Base-by-base conservation (phyloP, 2,113 vertebrate genomes). In the Mirza zaza region DNA sequence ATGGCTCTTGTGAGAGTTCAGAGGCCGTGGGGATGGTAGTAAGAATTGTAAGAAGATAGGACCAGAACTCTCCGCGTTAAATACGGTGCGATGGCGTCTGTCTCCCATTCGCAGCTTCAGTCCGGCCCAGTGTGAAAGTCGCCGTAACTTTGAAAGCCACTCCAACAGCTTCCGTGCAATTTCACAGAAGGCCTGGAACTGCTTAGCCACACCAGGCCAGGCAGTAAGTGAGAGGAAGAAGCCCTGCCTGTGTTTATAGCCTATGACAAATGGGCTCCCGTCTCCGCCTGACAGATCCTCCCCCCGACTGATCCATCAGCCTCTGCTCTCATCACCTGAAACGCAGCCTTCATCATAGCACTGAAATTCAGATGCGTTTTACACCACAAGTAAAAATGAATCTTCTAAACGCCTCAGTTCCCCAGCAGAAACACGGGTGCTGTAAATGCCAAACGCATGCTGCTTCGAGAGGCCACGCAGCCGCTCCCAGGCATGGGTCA, bases 341-440 rank as follows among this genome's bases (percentile, higher is more conserved):
- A 34, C 27, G 29, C 36, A 14, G n/a, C 63, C 92, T 90, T 97
- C 81, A 76, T 95, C 70, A 94, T 2, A 61, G 71, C 77, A 29
- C 13, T 57, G 94, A 70, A 88, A 97, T 94, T 92, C 96, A 93
- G 92, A 76, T 76, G 94, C 90, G 87, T 92, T 79, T 88, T 79
- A 71, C 15, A 75, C 23, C 70, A 86, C 92, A 96, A 76, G 92
- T 76, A 92, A 94, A 92, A 94, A 96, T 55, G 87, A 87, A 90
- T 87, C 77, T 86, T 87, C 77, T 86, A 45, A 98, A 67, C 79
- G 90, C 88, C 96, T 96, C 71, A 2, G 15, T 27, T 95, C 97
- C 34, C 81, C 13, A 21, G 77, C 70, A 87, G 90, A 52, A 97
- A 65, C 11, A 0, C 2, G 0, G 57, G 68, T 17, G 25, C 20